phyloP scores from a whole-genome alignment of 1,140 invertebrate species.

The Apis dorsata region DNA sequence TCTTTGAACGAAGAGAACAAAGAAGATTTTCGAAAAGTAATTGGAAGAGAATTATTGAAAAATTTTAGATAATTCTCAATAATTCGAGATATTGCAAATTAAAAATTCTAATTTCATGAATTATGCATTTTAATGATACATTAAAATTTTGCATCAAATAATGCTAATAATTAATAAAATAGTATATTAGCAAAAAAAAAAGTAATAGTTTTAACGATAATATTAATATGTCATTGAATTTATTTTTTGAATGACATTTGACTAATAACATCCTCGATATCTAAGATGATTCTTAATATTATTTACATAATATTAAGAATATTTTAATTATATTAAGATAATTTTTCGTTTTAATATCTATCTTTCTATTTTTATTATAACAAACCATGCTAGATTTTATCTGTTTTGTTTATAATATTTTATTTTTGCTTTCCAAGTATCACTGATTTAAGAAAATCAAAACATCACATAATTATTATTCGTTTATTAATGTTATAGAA shows the following conservation, averaged over 20 bases:
- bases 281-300: not conserved
- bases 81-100: not conserved
- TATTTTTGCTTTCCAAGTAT: constrained; percentile 20
- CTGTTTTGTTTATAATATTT: constrained; percentile 1
- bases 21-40: not conserved
- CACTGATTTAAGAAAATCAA: constrained; percentile 2
- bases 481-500: not conserved
- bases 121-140: too few relatives aligned
- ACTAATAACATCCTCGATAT: not conserved
- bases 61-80: not conserved
- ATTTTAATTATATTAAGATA: not conserved
- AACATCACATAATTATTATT: constrained; percentile 18
- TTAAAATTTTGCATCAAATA: too few relatives aligned
- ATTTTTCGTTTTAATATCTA: constrained; percentile 13
- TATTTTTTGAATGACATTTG: not conserved
- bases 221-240: not conserved
- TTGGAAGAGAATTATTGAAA: not conserved
- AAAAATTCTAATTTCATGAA: not conserved
- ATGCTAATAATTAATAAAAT: too few relatives aligned
- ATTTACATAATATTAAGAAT: not conserved
- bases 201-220: too few relatives aligned
- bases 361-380: not conserved
- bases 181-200: too few relatives aligned
- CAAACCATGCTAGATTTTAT: not conserved
- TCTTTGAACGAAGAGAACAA: not conserved